Evolutionary conservation across 2,888 invertebrate genomes (phyloP), one percentile per base, ranked within the genome.

Genomic region (Helleia helle): DNA sequence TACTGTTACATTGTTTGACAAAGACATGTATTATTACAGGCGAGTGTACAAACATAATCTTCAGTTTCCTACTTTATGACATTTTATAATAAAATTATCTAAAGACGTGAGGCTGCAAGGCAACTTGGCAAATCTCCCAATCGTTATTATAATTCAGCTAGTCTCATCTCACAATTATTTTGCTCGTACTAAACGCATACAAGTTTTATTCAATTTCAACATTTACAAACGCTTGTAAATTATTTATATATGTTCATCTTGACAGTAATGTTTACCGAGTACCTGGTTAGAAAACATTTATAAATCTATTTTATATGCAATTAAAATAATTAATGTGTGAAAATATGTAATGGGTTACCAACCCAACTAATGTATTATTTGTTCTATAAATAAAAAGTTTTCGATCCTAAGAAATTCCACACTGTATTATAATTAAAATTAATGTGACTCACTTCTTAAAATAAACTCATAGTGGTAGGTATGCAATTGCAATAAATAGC

Each of bases 41-140:
- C n/a, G n/a, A n/a, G n/a, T n/a, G n/a, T n/a, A n/a, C n/a, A n/a
- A n/a, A n/a, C n/a, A n/a, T n/a, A n/a, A n/a, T n/a, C n/a, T n/a
- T n/a, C n/a, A n/a, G n/a, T n/a, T n/a, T n/a, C n/a, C n/a, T n/a
- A n/a, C n/a, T n/a, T n/a, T n/a, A n/a, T n/a, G n/a, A n/a, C n/a
- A 31, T 31, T 14, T 14, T n/a, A n/a, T 13, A 15, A 15, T 31
- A 15, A 22, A 22, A 29, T 29, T 13, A 13, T 7, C 8, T 6
- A 13, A 6, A n/a, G 13, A 12, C 4, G 3, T 36, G n/a, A 8
- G 22, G 24, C 18, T 24, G 36, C 12, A 36, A 22, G 22, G 8
- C 22, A 43, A 41, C 49, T 66, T 73, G 68, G 72, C 71, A 46
- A 46, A n/a, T 51, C 50, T 72, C 72, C 70, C 63, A 66, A 62